Evolutionary conservation across 30 jellyfish, hydroid and myxozoan genomes (phyloP).

Genomic region (Mastigias papua): DNA sequence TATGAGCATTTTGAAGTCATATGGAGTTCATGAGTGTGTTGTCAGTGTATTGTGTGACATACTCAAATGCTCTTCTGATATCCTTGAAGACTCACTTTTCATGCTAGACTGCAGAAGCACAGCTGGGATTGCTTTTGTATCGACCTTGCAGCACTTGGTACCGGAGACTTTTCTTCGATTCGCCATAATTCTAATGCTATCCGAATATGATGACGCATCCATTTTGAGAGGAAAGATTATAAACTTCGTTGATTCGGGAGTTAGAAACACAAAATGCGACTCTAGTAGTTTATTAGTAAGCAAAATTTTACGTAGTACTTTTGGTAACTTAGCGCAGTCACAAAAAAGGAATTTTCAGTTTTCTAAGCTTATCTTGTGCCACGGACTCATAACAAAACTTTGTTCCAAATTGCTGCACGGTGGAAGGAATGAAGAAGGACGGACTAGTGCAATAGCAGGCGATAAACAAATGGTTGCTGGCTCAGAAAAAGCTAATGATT

Average conservation of each 20-base stretch:
- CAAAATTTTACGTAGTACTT: background rate
- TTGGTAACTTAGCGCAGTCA: background rate
- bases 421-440: background rate
- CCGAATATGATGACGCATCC: background rate
- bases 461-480: background rate
- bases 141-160: conserved; percentile 49
- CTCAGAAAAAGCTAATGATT: background rate
- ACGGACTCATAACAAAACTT: conserved; percentile 66
- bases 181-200: background rate
- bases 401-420: conserved; percentile 35
- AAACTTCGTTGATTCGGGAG: background rate
- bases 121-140: conserved; percentile 75
- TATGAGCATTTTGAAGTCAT: background rate
- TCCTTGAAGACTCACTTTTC: conserved; percentile 35
- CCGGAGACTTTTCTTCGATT: background rate
- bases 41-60: background rate
- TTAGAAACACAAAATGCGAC: background rate
- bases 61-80: conserved; percentile 13
- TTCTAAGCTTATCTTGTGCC: conserved; percentile 41
- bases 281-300: background rate
- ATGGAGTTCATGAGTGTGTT: no score
- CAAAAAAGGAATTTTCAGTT: background rate
- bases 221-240: background rate
- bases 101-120: conserved; percentile 84
- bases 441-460: background rate